Base-by-base conservation (phyloP, 2,888 invertebrate genomes). In the Megaustenia siamemsis region DNA sequence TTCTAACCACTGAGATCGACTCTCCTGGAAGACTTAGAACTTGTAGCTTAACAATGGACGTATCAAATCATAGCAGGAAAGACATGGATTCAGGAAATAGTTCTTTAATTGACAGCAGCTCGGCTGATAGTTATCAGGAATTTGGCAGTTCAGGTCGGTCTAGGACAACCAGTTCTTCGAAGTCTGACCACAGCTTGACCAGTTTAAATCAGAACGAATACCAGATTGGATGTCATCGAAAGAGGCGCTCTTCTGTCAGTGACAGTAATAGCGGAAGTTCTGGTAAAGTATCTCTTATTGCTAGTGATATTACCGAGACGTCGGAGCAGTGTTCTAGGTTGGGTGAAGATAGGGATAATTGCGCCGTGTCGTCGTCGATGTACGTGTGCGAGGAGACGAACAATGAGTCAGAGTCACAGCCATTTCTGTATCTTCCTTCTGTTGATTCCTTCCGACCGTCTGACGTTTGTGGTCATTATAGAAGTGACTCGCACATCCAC, bases 81-180 rank as follows among this genome's bases (percentile, higher is more conserved):
- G 82, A 43, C 43, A 28, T 60, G 18, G 82, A 82, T 45, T 82
- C 82, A 10, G 82, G 82, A 49, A 82, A 82, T 38, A 82, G 82
- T n/a, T 82, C 82, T 38, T 66, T 75, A 38, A 75, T 82, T 35
- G 75, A 76, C 76, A 76, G 82, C 76, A 76, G 82, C 28, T 76
- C 75, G 0, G 43, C 75, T 0, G 75, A 76, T 76, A 76, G 82
- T 49, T 82, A 63, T 38, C 75, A 43, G 12, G 76, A 76, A 15
- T 49, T 75, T 12, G 38, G 82, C 35, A 40, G 75, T 12, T n/a
- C 49, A 21, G 18, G 66, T 35, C 63, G 82, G n/a, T 82, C 82
- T 2, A 32, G 66, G 5, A 75, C 82, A 40, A 40, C 75, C 24
- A 82, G 82, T 49, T 53, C 66, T 40, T 66, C 82, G 8, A 82